A percentile compares a stretch with the other conserved stretches of the same genome.
Conservation (phyloP, 1,140 invertebrate species). For the Lepidostoma basale region DNA sequence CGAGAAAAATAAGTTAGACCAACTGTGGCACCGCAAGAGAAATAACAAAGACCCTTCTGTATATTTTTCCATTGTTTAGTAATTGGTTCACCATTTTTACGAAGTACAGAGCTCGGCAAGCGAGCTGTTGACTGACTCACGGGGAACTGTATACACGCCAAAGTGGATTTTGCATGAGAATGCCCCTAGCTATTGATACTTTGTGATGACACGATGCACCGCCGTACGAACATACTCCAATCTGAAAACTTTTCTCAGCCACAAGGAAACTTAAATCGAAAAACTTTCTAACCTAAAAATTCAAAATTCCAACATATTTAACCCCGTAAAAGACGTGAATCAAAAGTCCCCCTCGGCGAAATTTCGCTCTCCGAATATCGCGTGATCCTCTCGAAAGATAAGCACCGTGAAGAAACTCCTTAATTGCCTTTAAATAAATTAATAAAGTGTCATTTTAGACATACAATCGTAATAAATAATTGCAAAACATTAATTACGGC, state of each 20-base stretch:
- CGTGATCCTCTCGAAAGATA: neutral
- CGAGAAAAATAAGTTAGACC: too few species aligned
- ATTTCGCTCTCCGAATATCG: constrained; percentile 16
- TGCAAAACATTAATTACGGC: too few species aligned
- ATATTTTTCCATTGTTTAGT: too few species aligned
- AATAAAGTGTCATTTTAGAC: too few species aligned
- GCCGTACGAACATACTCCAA: neutral
- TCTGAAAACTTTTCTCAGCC: constrained; percentile 2
- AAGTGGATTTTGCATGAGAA: constrained; percentile 14
- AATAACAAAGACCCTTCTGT: too few species aligned
- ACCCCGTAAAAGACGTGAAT: constrained; percentile 31
- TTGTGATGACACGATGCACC: constrained; percentile 9
- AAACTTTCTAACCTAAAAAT: constrained; percentile 40
- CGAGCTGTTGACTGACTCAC: too few species aligned
- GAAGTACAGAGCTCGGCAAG: too few species aligned
- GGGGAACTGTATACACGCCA: neutral
- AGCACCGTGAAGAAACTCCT: neutral
- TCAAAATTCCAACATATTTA: constrained; percentile 39
- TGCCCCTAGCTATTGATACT: neutral
- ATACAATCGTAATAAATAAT: too few species aligned
- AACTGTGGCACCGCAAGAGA: too few species aligned
- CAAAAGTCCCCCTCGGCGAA: constrained; percentile 31
- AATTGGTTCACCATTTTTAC: too few species aligned
- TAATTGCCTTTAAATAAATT: constrained; percentile 3
- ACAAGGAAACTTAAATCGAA: constrained; percentile 42